phyloP scores from a whole-genome alignment of 2,888 invertebrate species.

The Adineta ricciae region DNA sequence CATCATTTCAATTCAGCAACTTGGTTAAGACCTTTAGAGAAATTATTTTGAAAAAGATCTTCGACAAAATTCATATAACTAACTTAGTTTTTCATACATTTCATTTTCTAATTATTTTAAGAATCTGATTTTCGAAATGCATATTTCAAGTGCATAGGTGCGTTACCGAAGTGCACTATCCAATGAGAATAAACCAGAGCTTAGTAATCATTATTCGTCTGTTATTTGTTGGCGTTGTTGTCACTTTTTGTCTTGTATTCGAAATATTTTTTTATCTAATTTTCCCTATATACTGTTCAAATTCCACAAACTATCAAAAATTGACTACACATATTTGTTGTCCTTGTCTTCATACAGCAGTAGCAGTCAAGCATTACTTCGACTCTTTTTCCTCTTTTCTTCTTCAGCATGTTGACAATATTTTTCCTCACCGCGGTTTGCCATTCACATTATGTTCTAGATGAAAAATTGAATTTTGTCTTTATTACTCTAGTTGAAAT shows the following conservation, averaged over 20 bases:
- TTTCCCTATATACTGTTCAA: not conserved
- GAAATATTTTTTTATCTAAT: not conserved
- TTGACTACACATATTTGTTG: not conserved
- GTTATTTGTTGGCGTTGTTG: not conserved
- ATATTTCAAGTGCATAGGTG: not conserved
- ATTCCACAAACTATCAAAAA: not conserved
- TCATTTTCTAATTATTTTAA: no score
- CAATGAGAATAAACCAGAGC: not conserved
- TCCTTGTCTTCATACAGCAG: not conserved
- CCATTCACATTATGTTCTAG: no score
- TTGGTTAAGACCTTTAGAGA: not conserved
- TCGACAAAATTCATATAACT: not conserved
- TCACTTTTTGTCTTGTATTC: not conserved
- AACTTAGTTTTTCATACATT: no score
- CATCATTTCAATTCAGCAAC: not conserved
- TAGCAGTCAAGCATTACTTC: constrained; percentile 14
- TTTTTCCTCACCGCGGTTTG: no score
- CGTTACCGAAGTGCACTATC: not conserved
- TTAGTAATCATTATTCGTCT: not conserved
- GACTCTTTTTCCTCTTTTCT: not conserved
- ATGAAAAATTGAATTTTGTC: not conserved
- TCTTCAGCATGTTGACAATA: not conserved
- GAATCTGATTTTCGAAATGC: not conserved
- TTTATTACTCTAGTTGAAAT: not conserved
- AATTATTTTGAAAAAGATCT: not conserved